Percentiles rank a stretch among this genome's conserved stretches.
phyloP scores from a whole-genome alignment of 2,797 vertebrate species.

The Botia almorhae region DNA sequence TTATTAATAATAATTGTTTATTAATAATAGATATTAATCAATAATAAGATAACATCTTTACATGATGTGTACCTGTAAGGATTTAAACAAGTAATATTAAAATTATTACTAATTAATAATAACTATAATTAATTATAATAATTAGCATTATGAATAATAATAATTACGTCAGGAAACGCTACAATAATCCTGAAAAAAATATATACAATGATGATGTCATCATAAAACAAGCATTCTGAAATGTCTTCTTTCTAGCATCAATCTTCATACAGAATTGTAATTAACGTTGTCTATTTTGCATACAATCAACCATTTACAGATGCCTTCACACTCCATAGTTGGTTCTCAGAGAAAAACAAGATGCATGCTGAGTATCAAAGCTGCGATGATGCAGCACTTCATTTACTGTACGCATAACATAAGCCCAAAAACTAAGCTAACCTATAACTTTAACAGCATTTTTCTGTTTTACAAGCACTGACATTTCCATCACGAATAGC shows the following conservation, averaged over 20 bases:
- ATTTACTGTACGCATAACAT: not conserved
- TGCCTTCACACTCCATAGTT: not conserved
- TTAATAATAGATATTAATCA: no score
- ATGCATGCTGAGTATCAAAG: not conserved
- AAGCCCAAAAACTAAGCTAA: not conserved
- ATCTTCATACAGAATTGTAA: conserved; percentile 4
- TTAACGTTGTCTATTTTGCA: conserved; percentile 6
- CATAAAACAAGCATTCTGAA: not conserved
- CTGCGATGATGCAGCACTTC: not conserved
- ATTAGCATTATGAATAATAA: no score
- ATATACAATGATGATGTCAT: not conserved
- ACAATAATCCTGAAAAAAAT: no score
- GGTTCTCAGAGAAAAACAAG: not conserved
- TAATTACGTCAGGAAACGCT: not conserved
- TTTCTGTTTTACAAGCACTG: not conserved
- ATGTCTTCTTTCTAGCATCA: not conserved
- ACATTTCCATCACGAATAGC: conserved; percentile 19
- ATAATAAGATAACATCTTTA: no score
- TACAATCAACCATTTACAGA: not conserved
- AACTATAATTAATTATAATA: no score
- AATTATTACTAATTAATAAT: no score
- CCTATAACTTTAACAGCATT: not conserved
- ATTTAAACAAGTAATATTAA: no score
- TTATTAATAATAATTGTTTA: no score
- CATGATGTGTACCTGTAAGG: no score